Percentiles rank a stretch among this genome's conserved stretches.
Evolutionary conservation across 2,797 vertebrate genomes (phyloP).

Genomic region (Podarcis siculus): DNA sequence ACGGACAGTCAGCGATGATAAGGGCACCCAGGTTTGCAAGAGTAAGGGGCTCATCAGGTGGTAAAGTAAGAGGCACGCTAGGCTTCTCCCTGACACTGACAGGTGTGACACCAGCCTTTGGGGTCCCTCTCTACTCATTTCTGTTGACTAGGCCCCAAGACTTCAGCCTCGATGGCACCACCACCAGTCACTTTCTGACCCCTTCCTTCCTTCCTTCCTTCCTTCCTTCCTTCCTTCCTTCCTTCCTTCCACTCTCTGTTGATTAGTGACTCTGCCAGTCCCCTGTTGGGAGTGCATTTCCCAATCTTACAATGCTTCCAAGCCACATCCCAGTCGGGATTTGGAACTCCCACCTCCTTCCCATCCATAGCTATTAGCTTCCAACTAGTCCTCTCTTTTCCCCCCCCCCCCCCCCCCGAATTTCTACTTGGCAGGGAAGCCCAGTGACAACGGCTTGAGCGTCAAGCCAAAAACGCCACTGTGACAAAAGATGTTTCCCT

Average conservation of each 20-base stretch:
- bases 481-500: not conserved
- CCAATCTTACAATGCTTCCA: not conserved
- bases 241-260: not conserved
- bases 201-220: too few relatives aligned
- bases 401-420: not conserved
- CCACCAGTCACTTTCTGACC: not conserved
- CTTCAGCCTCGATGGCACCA: not conserved
- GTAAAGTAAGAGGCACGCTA: too few relatives aligned
- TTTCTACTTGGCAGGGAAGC: not conserved
- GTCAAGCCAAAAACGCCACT: not conserved
- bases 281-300: too few relatives aligned
- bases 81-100: too few relatives aligned
- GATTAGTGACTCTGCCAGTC: not conserved
- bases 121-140: not conserved
- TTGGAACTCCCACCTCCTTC: not conserved
- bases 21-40: too few relatives aligned
- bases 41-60: too few relatives aligned
- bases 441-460: not conserved
- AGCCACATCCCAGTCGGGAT: not conserved
- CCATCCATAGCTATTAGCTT: not conserved
- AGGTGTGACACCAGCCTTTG: not conserved
- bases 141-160: not conserved
- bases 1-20: too few relatives aligned
- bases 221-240: too few relatives aligned
- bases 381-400: too few relatives aligned